Base-by-base conservation (phyloP, 2,888 invertebrate species). In the Aleiodes leptofemur region DNA sequence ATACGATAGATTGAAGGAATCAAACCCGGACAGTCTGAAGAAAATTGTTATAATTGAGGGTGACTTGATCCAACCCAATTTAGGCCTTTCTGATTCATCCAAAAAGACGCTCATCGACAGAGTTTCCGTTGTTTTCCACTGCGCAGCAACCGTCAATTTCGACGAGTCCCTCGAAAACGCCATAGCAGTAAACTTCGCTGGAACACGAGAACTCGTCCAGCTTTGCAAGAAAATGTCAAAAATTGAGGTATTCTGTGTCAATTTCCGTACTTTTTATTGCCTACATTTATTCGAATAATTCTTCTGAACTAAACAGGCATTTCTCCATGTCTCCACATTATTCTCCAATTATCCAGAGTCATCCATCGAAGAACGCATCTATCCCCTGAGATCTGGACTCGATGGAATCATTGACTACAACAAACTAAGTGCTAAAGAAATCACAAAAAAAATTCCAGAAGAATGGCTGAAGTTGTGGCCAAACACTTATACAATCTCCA, bases 121-220 rank as follows among this genome's bases (percentile, higher is more conserved):
- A 13, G 29, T 66, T 7, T 50, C 48, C 23, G 11, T 66, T 29
- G 50, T 66, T 4, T 51, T 66, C 23, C 66, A 66, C 29, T 66
- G 51, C 50, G 66, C 66, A 16, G 14, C 66, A 13, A 14, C 13
- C 4, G 16, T 50, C 9, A 51, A 23, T 23, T 66, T 50, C 1
- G n/a, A 66, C 23, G 50, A 48, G 0, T 1, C 50, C 1, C 29
- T 66, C 3, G 23, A 66, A 13, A 11, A n/a, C 0, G 4, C 23
- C 4, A 29, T 50, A 29, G 16, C 48, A 13, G 3, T 11, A 11
- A 66, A 66, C 23, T 48, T 66, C 48, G 9, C 3, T 29, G 66
- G 66, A 29, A 66, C 66, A 11, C 23, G 3, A 23, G 11, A 50
- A 7, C 13, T 66, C 4, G 13, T 66, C 6, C 11, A 51, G 13